phyloP scores from a whole-genome alignment of 2,888 invertebrate genomes.

The Drosophila paranaensis region DNA sequence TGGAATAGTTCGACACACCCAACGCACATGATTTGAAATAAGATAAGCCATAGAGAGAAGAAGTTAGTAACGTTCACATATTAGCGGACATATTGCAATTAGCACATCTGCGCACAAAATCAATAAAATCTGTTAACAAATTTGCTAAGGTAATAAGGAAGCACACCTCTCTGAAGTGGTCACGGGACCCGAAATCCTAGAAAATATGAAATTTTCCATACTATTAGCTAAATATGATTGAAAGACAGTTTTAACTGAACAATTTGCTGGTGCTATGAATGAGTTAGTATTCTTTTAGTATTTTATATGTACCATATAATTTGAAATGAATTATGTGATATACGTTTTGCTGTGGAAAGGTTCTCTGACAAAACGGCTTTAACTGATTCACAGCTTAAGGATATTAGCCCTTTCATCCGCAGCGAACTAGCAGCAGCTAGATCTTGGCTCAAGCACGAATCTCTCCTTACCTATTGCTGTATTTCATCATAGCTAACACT shows the following conservation, averaged over 20 bases:
- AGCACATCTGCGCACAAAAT: constrained; percentile 3
- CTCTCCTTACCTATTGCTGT: neutral
- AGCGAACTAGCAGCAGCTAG: neutral
- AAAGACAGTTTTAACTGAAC: neutral
- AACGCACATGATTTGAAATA: constrained; percentile 7
- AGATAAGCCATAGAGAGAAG: neutral
- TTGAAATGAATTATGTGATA: neutral
- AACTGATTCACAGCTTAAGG: neutral
- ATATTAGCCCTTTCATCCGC: neutral
- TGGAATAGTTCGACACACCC: constrained; percentile 7
- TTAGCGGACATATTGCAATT: constrained; percentile 3
- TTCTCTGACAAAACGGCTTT: neutral
- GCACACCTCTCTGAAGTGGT: neutral
- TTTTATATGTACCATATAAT: too few relatives aligned
- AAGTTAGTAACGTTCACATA: neutral
- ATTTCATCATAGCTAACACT: neutral
- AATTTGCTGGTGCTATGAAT: neutral
- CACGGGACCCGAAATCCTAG: constrained; percentile 1
- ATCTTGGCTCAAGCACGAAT: neutral
- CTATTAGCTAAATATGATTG: neutral
- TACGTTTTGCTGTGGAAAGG: neutral
- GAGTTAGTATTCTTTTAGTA: neutral
- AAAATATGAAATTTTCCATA: neutral
- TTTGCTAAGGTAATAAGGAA: constrained; percentile 8
- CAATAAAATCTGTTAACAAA: constrained; percentile 6